phyloP scores from a whole-genome alignment of 2,888 invertebrate genomes.

The Stratiomys singularior region DNA sequence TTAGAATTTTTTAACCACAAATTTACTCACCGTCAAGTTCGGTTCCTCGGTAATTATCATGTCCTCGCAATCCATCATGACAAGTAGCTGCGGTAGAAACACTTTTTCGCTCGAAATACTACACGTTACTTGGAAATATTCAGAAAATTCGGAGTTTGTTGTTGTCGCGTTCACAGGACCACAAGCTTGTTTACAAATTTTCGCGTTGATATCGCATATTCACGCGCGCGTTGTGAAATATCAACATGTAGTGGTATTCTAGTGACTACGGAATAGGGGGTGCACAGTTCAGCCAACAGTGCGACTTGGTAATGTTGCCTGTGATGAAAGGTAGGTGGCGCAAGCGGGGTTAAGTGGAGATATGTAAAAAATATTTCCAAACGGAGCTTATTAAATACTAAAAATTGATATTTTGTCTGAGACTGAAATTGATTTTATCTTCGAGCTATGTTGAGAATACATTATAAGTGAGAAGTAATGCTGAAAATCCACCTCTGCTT shows the following conservation, averaged over 20 bases:
- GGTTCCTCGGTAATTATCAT: slow-evolving; percentile 63
- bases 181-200: slow-evolving; percentile 42
- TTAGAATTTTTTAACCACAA: neutral
- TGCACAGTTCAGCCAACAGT: neutral
- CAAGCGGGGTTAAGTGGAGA: no score
- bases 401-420: no score
- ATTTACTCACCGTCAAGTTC: slow-evolving; percentile 59
- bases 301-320: neutral
- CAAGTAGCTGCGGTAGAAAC: slow-evolving; percentile 1
- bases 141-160: neutral
- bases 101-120: slow-evolving; percentile 4
- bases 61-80: slow-evolving; percentile 62
- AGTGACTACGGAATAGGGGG: neutral
- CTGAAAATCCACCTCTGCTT: no score
- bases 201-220: slow-evolving; percentile 29
- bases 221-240: slow-evolving; percentile 32
- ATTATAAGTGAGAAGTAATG: no score
- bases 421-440: no score
- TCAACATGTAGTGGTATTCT: slow-evolving; percentile 28
- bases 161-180: neutral
- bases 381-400: no score
- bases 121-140: neutral
- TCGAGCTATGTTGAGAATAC: no score
- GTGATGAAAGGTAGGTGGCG: no score
- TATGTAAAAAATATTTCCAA: no score